Conservation (phyloP, 2,797 vertebrate genomes). For the Chelon auratus region DNA sequence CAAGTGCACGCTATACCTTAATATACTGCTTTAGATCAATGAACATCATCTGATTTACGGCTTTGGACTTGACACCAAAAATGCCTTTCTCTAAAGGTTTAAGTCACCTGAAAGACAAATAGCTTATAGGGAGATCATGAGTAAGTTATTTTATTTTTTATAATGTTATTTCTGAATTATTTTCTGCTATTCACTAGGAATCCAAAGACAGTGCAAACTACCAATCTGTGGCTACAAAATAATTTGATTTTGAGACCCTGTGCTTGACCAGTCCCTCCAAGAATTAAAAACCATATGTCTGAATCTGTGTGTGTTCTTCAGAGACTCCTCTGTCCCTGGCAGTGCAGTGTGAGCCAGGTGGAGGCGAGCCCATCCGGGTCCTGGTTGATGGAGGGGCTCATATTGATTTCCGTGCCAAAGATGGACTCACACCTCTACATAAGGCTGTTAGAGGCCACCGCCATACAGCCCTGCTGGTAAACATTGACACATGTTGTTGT, state of each 20-base stretch:
- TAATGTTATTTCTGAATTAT: no score
- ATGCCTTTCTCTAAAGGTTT: no score
- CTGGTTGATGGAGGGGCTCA: constrained; percentile 92
- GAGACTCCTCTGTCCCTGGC: constrained; percentile 93
- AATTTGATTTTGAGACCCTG: constrained; percentile 1
- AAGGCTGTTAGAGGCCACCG: constrained; percentile 91
- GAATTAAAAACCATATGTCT: neutral
- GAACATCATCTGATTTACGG: no score
- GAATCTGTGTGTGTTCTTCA: constrained; percentile 61
- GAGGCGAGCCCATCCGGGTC: constrained; percentile 90
- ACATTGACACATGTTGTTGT: constrained; percentile 5
- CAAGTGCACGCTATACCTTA: neutral
- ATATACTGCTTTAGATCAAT: neutral
- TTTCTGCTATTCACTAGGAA: neutral
- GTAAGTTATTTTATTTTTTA: no score
- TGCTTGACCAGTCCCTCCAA: neutral
- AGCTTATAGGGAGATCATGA: no score
- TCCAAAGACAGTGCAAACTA: neutral
- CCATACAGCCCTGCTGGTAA: constrained; percentile 92
- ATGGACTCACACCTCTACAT: constrained; percentile 93
- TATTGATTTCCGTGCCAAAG: constrained; percentile 93
- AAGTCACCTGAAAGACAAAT: neutral
- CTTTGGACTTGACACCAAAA: no score
- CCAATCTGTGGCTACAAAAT: constrained; percentile 3
- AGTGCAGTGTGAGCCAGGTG: constrained; percentile 91